These are phyloP conservation scores for Plodia interpunctella DNA, from an alignment of 1,140 invertebrate species.

Conservation along the genomic window DNA sequence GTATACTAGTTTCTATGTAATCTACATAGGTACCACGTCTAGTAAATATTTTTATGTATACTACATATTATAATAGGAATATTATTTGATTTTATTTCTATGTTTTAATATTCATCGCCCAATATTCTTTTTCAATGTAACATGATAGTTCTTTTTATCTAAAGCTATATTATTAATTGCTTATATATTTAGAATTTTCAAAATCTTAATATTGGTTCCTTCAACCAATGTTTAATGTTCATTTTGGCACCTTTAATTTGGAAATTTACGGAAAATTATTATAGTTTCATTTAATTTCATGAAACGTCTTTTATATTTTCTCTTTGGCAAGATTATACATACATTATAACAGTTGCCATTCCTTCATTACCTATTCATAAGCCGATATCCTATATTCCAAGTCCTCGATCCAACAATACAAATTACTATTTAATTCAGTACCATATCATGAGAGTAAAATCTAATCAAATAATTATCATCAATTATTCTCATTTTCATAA, in stretches of 20 bases:
- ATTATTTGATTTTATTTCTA: slow-evolving; percentile 20
- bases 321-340: too few species aligned
- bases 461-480: too few species aligned
- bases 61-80: slow-evolving; percentile 37
- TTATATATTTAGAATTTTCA: not conserved
- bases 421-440: too few species aligned
- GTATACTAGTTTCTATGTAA: slow-evolving; percentile 18
- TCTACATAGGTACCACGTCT: slow-evolving; percentile 30
- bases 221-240: not conserved
- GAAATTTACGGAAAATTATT: too few species aligned
- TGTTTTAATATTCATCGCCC: not conserved
- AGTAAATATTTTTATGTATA: slow-evolving; percentile 16
- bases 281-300: too few species aligned
- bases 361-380: too few species aligned
- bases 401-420: too few species aligned
- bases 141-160: not conserved
- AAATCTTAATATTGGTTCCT: not conserved
- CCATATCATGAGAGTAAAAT: too few species aligned
- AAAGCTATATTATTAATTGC: not conserved
- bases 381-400: too few species aligned
- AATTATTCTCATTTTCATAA: too few species aligned
- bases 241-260: not conserved
- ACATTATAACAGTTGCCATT: too few species aligned
- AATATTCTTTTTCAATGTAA: not conserved
- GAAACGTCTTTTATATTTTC: too few species aligned